Conservation (phyloP, 2,888 invertebrate species). For the Plemyria rubiginata region DNA sequence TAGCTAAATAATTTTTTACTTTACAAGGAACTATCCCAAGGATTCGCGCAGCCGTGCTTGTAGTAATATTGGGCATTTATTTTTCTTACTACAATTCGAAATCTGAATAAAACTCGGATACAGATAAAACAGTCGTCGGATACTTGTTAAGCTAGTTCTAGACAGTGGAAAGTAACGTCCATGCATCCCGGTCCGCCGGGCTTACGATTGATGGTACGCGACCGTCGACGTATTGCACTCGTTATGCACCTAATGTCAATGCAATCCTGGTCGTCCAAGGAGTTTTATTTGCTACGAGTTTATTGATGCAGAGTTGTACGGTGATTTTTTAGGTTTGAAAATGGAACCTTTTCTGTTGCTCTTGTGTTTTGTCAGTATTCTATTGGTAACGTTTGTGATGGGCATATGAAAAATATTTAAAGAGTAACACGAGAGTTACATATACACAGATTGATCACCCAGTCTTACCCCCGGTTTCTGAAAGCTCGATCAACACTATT, state of each 20-base stretch:
- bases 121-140: constrained; percentile 19
- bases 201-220: constrained; percentile 74
- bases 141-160: constrained; percentile 29
- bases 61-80: no score
- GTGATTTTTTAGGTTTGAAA: neutral
- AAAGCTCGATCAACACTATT: no score
- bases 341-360: neutral
- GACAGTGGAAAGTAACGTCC: constrained; percentile 32
- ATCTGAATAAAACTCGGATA: constrained; percentile 6
- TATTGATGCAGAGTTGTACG: constrained; percentile 31
- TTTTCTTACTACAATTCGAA: neutral
- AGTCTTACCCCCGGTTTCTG: no score
- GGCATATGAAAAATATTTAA: no score
- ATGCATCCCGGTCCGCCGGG: constrained; percentile 65
- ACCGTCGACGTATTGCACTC: constrained; percentile 77
- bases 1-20: no score
- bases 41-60: no score
- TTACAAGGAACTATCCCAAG: no score
- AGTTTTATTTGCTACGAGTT: constrained; percentile 60
- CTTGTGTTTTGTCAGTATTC: neutral
- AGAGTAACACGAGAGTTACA: no score
- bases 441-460: no score
- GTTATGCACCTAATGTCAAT: constrained; percentile 81
- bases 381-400: no score
- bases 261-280: constrained; percentile 64